Evolutionary conservation across 2,113 vertebrate genomes (phyloP).

Genomic region (Notiomystis cincta): DNA sequence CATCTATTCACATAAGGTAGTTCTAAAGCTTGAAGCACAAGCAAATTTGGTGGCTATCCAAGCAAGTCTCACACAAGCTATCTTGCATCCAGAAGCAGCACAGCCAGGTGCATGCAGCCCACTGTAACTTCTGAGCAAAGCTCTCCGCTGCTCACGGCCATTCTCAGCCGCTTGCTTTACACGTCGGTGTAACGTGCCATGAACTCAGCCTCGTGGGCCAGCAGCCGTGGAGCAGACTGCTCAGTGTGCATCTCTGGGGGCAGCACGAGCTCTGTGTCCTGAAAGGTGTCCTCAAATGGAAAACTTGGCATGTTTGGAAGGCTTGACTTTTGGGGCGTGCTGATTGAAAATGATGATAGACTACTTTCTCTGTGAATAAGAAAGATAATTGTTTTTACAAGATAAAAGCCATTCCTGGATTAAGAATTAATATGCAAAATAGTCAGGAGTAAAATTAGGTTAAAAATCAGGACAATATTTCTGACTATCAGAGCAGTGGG

Average conservation of each 20-base stretch:
- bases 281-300: background rate
- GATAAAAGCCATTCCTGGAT: background rate
- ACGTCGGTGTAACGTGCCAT: fast-evolving
- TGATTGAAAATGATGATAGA: background rate
- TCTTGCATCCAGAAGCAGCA: background rate
- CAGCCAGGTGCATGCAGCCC: fast-evolving
- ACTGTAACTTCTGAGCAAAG: background rate
- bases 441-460: background rate
- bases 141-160: background rate
- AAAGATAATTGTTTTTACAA: background rate
- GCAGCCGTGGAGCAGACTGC: background rate
- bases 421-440: background rate
- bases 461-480: background rate
- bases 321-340: background rate
- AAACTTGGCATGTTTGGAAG: background rate
- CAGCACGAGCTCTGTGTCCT: background rate
- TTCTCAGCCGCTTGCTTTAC: background rate
- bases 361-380: background rate
- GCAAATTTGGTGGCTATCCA: background rate
- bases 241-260: background rate
- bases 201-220: background rate
- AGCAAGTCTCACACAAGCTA: background rate
- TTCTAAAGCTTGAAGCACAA: background rate
- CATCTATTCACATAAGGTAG: background rate
- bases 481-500: background rate